These are phyloP conservation scores for Bombycilla garrulus DNA, from an alignment of 2,113 vertebrate species.

Conservation along the genomic window DNA sequence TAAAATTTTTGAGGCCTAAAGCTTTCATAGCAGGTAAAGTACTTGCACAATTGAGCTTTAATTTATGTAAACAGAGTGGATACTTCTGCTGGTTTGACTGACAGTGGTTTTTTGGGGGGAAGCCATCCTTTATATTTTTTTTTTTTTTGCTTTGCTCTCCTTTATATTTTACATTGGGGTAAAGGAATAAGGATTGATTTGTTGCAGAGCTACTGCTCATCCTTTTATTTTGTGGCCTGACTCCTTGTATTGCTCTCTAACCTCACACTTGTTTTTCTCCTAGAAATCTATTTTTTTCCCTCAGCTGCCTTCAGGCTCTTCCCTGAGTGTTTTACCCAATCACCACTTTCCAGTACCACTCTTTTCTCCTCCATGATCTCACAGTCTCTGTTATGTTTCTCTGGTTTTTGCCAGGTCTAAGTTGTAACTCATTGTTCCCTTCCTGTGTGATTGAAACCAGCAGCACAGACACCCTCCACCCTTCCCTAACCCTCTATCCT, in stretches of 20 bases:
- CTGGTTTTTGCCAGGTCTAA: neutral
- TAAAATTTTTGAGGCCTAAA: neutral
- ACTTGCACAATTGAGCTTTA: neutral
- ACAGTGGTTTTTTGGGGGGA: neutral
- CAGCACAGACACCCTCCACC: neutral
- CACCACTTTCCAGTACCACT: neutral
- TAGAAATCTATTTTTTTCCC: neutral
- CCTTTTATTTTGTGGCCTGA: neutral
- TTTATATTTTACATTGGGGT: neutral
- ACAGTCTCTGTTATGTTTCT: neutral
- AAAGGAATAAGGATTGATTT: neutral
- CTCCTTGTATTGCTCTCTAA: neutral
- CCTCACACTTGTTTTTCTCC: neutral
- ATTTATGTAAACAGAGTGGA: neutral
- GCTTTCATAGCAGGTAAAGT: neutral
- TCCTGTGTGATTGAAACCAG: neutral
- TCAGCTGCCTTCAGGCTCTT: neutral
- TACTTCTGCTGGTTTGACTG: neutral
- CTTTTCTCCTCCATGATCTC: neutral
- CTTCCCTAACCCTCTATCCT: neutral
- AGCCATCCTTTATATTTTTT: rapidly evolving
- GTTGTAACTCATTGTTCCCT: neutral
- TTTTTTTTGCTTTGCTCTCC: neutral
- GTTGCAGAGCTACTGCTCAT: neutral
- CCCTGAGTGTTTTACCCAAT: neutral